Evolutionary conservation across 2,797 vertebrate genomes (phyloP).

Genomic region (Anabas testudineus): DNA sequence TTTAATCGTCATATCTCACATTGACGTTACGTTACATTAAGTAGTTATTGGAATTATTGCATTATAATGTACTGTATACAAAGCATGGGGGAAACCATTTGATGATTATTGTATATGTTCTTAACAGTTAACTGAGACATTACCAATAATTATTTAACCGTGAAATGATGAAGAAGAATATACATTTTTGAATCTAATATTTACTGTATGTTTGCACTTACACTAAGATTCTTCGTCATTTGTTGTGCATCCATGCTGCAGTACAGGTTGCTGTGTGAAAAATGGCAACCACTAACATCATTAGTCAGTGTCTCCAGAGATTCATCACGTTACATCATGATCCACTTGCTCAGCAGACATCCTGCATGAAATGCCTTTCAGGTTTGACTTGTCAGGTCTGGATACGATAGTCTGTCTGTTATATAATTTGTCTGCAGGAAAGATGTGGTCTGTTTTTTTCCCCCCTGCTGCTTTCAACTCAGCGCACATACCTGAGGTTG

Average conservation of each 20-base stretch:
- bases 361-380: conserved; percentile 69
- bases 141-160: no score
- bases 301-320: conserved; percentile 56
- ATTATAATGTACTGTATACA: no score
- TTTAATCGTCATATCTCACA: no score
- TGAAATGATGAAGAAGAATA: no score
- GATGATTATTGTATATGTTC: no score
- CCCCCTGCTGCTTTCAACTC: conserved; percentile 26
- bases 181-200: no score
- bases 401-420: conserved; percentile 59
- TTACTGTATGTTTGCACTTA: no score
- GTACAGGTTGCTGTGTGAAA: conserved; percentile 47
- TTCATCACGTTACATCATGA: conserved; percentile 74
- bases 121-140: no score
- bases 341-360: conserved; percentile 76
- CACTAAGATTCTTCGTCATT: background rate
- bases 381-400: conserved; percentile 64
- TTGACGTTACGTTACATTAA: no score
- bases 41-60: no score
- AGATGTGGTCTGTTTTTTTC: conserved; percentile 25
- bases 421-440: conserved; percentile 72
- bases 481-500: conserved; percentile 61
- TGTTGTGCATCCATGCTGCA: conserved; percentile 16
- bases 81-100: no score
- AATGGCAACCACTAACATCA: conserved; percentile 42